These are phyloP conservation scores for Hydrophis major DNA, from an alignment of 2,797 vertebrate species.

Conservation along the genomic window DNA sequence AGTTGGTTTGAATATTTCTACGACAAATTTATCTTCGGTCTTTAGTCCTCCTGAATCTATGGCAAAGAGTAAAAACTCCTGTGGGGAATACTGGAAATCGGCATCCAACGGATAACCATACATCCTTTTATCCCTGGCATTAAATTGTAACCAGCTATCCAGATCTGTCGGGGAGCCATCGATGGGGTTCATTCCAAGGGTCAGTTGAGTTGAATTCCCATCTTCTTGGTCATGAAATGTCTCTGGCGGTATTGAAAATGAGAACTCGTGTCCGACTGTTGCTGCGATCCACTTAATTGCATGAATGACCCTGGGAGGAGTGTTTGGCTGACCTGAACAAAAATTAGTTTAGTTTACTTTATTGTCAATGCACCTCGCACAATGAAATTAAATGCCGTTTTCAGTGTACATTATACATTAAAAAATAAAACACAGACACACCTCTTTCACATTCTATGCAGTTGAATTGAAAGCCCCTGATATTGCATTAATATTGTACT, in stretches of 20 bases:
- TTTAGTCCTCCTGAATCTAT: constrained; percentile 53
- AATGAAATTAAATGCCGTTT: too few species aligned
- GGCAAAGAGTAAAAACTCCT: constrained; percentile 58
- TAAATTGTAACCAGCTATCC: constrained; percentile 64
- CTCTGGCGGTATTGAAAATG: constrained; percentile 56
- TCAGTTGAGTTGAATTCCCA: constrained; percentile 56
- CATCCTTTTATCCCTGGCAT: constrained; percentile 45
- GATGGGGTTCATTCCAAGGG: constrained; percentile 49
- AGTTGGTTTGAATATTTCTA: constrained; percentile 43
- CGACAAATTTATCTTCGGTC: constrained; percentile 42
- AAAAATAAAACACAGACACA: too few species aligned
- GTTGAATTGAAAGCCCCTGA: too few species aligned
- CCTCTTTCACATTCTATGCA: too few species aligned
- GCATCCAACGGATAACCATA: constrained; percentile 57
- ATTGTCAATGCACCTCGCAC: too few species aligned
- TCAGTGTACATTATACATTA: too few species aligned
- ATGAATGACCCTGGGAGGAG: constrained; percentile 52
- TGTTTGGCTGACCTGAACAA: constrained; percentile 51
- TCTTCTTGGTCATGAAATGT: constrained; percentile 66
- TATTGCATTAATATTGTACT: too few species aligned
- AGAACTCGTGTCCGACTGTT: constrained; percentile 63
- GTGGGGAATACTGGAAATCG: constrained; percentile 66
- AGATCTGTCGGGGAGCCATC: constrained; percentile 34
- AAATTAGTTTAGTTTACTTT: not conserved
- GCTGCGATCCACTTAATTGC: constrained; percentile 60